Conservation (phyloP, 2,888 invertebrate genomes). For the Euclidia mi region DNA sequence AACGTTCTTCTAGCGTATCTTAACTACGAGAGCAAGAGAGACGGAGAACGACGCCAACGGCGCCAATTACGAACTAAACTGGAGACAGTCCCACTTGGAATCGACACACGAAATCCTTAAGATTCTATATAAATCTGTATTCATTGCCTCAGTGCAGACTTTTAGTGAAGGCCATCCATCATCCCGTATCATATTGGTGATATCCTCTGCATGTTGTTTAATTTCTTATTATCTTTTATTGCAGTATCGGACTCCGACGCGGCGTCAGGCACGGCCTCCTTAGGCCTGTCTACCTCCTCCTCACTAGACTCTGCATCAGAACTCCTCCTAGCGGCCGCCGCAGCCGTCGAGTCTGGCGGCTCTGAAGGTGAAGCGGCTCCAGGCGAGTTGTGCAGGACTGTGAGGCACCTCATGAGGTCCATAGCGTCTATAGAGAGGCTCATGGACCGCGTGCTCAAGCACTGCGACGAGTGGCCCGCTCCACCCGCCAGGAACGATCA, state of each 20-base stretch:
- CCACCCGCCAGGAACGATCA: conserved; percentile 54
- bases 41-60: too few relatives aligned
- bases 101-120: too few relatives aligned
- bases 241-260: conserved; percentile 74
- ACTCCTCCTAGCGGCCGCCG: conserved; percentile 72
- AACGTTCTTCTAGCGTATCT: too few relatives aligned
- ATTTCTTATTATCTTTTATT: too few relatives aligned
- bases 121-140: too few relatives aligned
- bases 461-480: conserved; percentile 78
- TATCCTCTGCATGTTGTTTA: too few relatives aligned
- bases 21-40: too few relatives aligned
- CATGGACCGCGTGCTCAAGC: conserved; percentile 81
- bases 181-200: too few relatives aligned
- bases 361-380: conserved; percentile 61
- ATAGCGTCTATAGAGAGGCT: conserved; percentile 84
- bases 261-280: conserved; percentile 65
- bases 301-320: conserved; percentile 74
- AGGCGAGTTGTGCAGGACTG: conserved; percentile 73
- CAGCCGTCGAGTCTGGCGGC: conserved; percentile 67
- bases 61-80: too few relatives aligned
- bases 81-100: too few relatives aligned
- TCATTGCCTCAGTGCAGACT: too few relatives aligned
- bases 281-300: conserved; percentile 70
- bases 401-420: conserved; percentile 79
- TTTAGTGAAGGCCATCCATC: too few relatives aligned